Evolutionary conservation across 2,888 invertebrate species (phyloP).

Genomic region (Halictus ligatus): DNA sequence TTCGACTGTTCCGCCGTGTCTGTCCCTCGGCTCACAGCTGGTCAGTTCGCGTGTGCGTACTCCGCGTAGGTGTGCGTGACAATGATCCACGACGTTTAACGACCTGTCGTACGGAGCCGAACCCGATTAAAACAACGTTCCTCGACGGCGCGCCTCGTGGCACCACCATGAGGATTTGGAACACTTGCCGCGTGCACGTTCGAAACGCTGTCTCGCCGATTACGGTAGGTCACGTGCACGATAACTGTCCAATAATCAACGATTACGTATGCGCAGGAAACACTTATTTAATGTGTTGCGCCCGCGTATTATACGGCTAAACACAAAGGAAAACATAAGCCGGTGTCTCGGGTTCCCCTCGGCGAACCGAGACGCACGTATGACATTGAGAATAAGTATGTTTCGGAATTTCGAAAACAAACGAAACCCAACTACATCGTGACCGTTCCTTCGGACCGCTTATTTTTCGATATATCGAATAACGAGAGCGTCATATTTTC

Average conservation of each 20-base stretch:
- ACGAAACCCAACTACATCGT: not conserved
- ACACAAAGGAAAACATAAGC: constrained; percentile 18
- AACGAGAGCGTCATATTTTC: not conserved
- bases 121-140: constrained; percentile 68
- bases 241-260: constrained; percentile 76
- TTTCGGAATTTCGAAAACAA: not conserved
- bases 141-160: constrained; percentile 62
- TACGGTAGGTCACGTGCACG: constrained; percentile 80
- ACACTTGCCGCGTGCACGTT: constrained; percentile 76
- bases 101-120: constrained; percentile 59
- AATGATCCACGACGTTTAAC: constrained; percentile 70
- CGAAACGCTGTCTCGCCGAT: constrained; percentile 74
- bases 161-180: constrained; percentile 69
- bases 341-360: not conserved
- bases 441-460: not conserved
- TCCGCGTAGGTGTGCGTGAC: constrained; percentile 64
- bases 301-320: constrained; percentile 25
- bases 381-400: not conserved
- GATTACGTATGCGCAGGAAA: constrained; percentile 74
- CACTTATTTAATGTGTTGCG: constrained; percentile 58
- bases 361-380: not conserved
- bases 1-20: constrained; percentile 25
- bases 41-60: constrained; percentile 40
- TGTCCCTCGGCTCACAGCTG: constrained; percentile 46
- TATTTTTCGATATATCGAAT: not conserved